A percentile compares a stretch with the other conserved stretches of the same genome.
Conservation (phyloP, 2,888 invertebrate species). For the Biston betularia region DNA sequence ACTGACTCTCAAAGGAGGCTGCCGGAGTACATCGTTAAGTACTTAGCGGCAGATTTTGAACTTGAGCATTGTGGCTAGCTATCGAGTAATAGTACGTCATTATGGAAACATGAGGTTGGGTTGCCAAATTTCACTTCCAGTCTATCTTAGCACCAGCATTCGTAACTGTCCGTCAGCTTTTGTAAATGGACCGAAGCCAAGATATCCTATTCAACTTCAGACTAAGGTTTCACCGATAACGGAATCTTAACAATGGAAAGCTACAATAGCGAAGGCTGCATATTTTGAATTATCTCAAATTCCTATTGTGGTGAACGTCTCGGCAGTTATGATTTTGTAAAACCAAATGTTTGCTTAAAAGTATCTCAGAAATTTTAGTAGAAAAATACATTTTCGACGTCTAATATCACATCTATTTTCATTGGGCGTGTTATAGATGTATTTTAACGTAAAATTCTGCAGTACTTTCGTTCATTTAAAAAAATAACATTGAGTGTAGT, state of each 20-base stretch:
- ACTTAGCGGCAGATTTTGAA: too few relatives aligned
- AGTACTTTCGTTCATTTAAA: too few relatives aligned
- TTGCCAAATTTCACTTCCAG: too few relatives aligned
- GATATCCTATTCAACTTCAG: conserved; percentile 10
- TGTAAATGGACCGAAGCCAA: not conserved
- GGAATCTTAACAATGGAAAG: conserved; percentile 5
- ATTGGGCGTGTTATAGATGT: too few relatives aligned
- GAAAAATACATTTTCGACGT: not conserved
- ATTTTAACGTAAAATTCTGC: too few relatives aligned
- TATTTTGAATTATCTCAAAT: conserved; percentile 12
- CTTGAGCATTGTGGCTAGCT: too few relatives aligned
- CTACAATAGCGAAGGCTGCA: conserved; percentile 15
- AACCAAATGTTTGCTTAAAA: not conserved
- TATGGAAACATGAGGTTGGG: too few relatives aligned
- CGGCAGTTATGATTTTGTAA: not conserved
- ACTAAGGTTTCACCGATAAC: conserved; percentile 32
- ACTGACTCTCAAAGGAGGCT: too few relatives aligned
- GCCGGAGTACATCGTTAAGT: too few relatives aligned
- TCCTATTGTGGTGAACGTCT: conserved; percentile 9
- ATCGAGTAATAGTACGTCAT: too few relatives aligned
- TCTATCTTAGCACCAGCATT: not conserved
- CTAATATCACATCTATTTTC: too few relatives aligned
- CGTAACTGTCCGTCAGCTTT: conserved; percentile 11
- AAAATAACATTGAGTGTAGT: too few relatives aligned
- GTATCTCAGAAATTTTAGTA: not conserved